These are phyloP conservation scores for Alces alces DNA, from an alignment of 2,113 vertebrate genomes.

Conservation along the genomic window DNA sequence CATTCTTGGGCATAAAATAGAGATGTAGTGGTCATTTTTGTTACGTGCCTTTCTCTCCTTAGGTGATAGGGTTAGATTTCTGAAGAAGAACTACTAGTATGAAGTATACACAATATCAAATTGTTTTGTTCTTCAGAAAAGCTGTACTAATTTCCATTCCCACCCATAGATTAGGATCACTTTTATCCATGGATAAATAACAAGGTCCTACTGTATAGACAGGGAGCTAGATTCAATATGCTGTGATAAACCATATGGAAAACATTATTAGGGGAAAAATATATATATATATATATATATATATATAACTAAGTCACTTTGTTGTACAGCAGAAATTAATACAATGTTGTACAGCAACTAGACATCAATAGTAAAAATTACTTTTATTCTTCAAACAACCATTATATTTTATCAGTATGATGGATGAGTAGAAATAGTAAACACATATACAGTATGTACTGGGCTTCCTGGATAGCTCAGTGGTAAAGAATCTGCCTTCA, in stretches of 20 bases:
- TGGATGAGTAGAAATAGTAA: neutral
- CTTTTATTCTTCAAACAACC: neutral
- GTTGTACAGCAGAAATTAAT: neutral
- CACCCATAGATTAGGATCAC: neutral
- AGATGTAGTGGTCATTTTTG: neutral
- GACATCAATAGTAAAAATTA: neutral
- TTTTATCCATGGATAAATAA: neutral
- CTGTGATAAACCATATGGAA: neutral
- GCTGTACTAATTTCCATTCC: neutral
- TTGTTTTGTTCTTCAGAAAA: neutral
- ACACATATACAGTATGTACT: neutral
- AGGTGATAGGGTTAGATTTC: neutral
- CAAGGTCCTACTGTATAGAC: neutral
- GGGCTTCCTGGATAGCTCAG: neutral
- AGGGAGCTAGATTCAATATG: neutral
- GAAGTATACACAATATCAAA: neutral
- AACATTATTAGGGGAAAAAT: neutral
- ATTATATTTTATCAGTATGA: neutral
- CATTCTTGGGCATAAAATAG: neutral
- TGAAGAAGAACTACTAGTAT: neutral
- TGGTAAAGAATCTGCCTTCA: neutral
- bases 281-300: neutral
- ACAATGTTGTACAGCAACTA: neutral
- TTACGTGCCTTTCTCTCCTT: neutral
- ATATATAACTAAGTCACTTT: neutral